Conservation (phyloP, 2,888 invertebrate species). For the Syrista parreyssii region DNA sequence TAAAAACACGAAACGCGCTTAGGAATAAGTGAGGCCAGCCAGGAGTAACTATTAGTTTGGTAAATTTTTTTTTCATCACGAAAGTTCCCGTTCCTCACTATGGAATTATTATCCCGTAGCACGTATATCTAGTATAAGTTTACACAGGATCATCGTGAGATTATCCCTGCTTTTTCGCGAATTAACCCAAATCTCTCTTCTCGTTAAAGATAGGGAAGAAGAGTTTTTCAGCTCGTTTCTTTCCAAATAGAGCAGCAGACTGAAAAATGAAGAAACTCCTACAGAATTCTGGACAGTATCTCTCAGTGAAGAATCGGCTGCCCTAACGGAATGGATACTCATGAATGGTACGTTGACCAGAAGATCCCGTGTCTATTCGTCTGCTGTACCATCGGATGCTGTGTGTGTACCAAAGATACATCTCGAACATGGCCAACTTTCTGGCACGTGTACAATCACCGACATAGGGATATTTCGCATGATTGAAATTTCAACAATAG, state of each 20-base stretch:
- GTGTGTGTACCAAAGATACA: not conserved
- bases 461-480: not conserved
- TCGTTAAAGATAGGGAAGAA: slow-evolving; percentile 22
- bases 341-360: slow-evolving; percentile 53
- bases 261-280: slow-evolving; percentile 19
- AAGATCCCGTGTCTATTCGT: not conserved
- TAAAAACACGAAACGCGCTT: slow-evolving; percentile 11
- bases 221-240: slow-evolving; percentile 9
- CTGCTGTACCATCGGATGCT: not conserved
- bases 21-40: no score
- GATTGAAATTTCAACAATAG: not conserved
- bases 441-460: not conserved
- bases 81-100: not conserved
- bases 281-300: not conserved
- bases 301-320: not conserved
- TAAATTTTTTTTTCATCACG: not conserved
- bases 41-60: not conserved
- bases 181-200: slow-evolving; percentile 3
- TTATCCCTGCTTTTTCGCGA: not conserved
- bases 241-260: slow-evolving; percentile 8
- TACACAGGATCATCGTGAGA: not conserved
- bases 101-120: not conserved
- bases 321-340: slow-evolving; percentile 18
- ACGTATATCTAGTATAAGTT: not conserved
- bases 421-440: not conserved